Evolutionary conservation across 2,888 invertebrate species (phyloP).

Genomic region (Petrolisthes manimaculis): DNA sequence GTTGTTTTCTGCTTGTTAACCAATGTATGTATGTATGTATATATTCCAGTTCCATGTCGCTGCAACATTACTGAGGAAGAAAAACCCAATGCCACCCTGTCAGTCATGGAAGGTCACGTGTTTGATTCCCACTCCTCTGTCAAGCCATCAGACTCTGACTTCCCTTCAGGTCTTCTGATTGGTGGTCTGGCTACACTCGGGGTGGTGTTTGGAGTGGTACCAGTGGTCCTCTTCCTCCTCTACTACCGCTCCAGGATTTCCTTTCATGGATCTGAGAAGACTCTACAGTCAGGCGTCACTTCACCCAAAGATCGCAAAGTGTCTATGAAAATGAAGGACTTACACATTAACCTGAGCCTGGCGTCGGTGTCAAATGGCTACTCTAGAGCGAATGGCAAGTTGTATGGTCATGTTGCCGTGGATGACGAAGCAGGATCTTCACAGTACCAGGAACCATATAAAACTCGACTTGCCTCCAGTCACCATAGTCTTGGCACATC

Average conservation of each 20-base stretch:
- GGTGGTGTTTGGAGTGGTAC: conserved; percentile 69
- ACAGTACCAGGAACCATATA: conserved; percentile 59
- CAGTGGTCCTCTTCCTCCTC: conserved; percentile 70
- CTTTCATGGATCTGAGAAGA: neutral
- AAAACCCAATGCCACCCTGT: neutral
- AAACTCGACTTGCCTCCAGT: conserved; percentile 18
- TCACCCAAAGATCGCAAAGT: conserved; percentile 44
- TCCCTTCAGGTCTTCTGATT: conserved; percentile 46
- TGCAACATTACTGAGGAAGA: conserved; percentile 50
- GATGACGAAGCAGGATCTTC: conserved; percentile 56
- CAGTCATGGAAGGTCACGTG: conserved; percentile 30
- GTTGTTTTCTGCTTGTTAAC: no score
- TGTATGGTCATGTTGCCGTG: conserved; percentile 63
- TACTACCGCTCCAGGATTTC: conserved; percentile 62
- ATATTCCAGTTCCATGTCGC: conserved; percentile 49
- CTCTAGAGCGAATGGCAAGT: conserved; percentile 56
- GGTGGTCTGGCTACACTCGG: conserved; percentile 66
- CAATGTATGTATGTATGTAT: neutral
- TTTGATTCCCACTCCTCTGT: conserved; percentile 40
- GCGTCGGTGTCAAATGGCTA: conserved; percentile 53
- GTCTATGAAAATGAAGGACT: conserved; percentile 62
- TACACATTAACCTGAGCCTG: conserved; percentile 56
- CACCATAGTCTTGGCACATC: conserved; percentile 33
- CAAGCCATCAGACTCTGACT: conserved; percentile 17
- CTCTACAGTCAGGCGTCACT: conserved; percentile 7